These are phyloP conservation scores for Epizoanthus ramosus DNA, from an alignment of 92 coral and sea anemone genomes.

Conservation along the genomic window DNA sequence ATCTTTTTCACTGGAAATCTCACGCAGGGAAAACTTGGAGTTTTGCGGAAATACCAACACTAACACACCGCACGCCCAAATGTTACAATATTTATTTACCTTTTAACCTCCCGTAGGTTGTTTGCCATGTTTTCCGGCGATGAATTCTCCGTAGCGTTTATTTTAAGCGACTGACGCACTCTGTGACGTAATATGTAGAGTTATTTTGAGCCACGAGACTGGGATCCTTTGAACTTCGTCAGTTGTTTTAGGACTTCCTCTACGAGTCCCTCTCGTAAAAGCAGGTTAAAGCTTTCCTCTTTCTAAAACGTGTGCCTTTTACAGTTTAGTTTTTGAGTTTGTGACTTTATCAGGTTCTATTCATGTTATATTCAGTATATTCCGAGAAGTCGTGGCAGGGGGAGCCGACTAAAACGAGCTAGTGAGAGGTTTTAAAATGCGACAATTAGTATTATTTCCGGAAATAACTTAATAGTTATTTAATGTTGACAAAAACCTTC, in stretches of 20 bases:
- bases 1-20: constrained; percentile 12
- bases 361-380: background rate
- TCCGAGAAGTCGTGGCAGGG: background rate
- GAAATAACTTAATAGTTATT: background rate
- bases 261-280: background rate
- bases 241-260: too few species aligned
- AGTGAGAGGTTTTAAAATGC: constrained; percentile 6
- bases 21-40: constrained; percentile 15
- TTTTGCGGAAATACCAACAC: constrained; percentile 34
- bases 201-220: constrained; percentile 1
- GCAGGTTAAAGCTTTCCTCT: background rate
- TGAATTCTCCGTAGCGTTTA: background rate
- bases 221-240: background rate
- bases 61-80: background rate
- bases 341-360: background rate
- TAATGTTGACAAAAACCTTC: background rate
- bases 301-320: background rate
- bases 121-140: constrained; percentile 27
- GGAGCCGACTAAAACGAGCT: too few species aligned
- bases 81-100: constrained; percentile 19
- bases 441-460: constrained; percentile 16
- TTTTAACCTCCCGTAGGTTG: constrained; percentile 26
- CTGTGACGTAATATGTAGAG: constrained; percentile 15
- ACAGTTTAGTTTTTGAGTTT: background rate
- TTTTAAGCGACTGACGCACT: constrained; percentile 9